Base-by-base conservation (phyloP, 1,140 invertebrate genomes). In the Pogonomyrmex barbatus region DNA sequence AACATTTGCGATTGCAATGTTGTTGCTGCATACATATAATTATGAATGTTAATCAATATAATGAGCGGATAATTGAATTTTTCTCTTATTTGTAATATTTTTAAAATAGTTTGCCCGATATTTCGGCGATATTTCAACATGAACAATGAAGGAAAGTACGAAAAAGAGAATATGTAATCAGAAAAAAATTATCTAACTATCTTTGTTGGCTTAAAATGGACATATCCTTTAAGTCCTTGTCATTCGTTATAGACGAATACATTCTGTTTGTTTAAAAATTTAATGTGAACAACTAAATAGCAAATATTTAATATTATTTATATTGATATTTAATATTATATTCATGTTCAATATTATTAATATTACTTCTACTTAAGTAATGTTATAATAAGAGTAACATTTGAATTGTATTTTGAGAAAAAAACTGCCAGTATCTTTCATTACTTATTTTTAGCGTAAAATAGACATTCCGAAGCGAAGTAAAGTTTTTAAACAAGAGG, bases 131-230 rank as follows among this genome's bases (percentile, higher is more conserved):
- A 24, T 24, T 24, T n/a, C 73, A 77, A 88, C 45, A 88, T 62
- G n/a, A n/a, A n/a, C n/a, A 88, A 89, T 58, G 82, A 62, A 86
- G 30, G 45, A 36, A 52, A 36, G 36, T 14, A 2, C 5, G 14
- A 81, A 14, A 88, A 89, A 88, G 71, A 33, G 87, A 86, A 89
- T 88, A 39, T 30, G 45, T 81, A 88, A 88, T 81, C 82, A 86
- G 39, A 86, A 62, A 65, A 24, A 68, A 88, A 89, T 89, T 81
- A 68, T 56, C 6, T 73, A 88, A 17, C 50, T 17, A 12, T 63
- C 30, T 14, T 9, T 12, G 42, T n/a, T 76, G 45, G n/a, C 42
- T 60, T 67, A 62, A 39, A 83, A 58, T 12, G 30, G 2, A 75
- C 47, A 68, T 39, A 4, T 82, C 52, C 47, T 54, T 82, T 73